phyloP scores from a whole-genome alignment of 2,888 invertebrate species.

The Parnassius orleans region DNA sequence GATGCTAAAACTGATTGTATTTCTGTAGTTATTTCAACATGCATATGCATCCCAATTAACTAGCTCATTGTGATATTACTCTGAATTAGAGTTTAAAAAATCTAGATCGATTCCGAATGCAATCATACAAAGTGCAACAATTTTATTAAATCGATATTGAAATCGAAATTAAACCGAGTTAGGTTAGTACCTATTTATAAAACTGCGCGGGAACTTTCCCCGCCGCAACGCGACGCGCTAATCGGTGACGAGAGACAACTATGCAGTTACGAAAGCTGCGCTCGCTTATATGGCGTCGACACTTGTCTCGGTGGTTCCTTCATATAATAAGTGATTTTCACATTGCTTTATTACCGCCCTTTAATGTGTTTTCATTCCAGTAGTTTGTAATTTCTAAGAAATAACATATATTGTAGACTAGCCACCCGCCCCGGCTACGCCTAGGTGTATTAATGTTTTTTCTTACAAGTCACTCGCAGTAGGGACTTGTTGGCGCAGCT shows the following conservation, averaged over 20 bases:
- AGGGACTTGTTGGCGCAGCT: too few relatives aligned
- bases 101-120: constrained; percentile 9
- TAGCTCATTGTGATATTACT: constrained; percentile 1
- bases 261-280: constrained; percentile 76
- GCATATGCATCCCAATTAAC: constrained; percentile 16
- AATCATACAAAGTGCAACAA: constrained; percentile 4
- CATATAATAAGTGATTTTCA: constrained; percentile 18
- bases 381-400: background rate
- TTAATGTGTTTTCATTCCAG: background rate
- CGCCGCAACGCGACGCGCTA: constrained; percentile 48
- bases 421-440: background rate
- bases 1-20: constrained; percentile 48
- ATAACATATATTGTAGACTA: background rate
- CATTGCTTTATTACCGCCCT: constrained; percentile 17
- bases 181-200: constrained; percentile 50
- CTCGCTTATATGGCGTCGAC: constrained; percentile 59
- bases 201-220: constrained; percentile 71
- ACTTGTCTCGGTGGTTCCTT: constrained; percentile 47
- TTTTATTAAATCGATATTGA: constrained; percentile 34
- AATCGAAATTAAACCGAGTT: constrained; percentile 43
- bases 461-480: background rate
- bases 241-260: constrained; percentile 48
- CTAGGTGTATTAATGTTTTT: background rate
- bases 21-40: constrained; percentile 41
- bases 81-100: background rate